Evolutionary conservation across 2,888 invertebrate species (phyloP), one percentile per base, ranked within the genome.

Genomic region (Trisateles emortualis): DNA sequence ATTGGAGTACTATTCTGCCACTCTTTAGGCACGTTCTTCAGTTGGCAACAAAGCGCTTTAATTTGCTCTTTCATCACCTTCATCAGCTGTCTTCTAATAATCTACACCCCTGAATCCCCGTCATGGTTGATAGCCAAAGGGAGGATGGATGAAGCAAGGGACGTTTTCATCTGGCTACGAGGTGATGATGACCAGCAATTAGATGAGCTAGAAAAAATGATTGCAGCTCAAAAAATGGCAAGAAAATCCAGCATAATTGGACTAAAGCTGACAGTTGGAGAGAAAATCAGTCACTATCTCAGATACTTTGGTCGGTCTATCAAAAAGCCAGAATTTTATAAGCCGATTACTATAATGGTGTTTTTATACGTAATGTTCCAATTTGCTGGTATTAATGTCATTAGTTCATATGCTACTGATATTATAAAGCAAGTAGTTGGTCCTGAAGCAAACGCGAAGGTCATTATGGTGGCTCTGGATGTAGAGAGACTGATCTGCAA

Each of bases 311-410:
- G 63, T 6, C 66, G 68, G 2, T 87, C 89, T 0, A 71, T 86
- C 0, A 82, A 76, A 30, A 91, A 90, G 30, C 93, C 93, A 0
- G 93, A 93, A 68, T 95, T 95, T 73, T 87, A 93, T 51, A 94
- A 94, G 68, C 95, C 95, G 0, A 88, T 95, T 3, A 76, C 87
- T 0, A 94, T 95, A 39, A 93, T 96, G 84, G 90, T 94, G 49
- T 87, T 94, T 0, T 86, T 96, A 46, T 96, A 96, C 64, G 92
- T 94, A 0, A 94, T 94, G 74, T 95, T 95, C 68, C 96, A 96
- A 75, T 94, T 96, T 54, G 94, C 95, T 17, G 96, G 96, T 0
- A 94, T 95, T 6, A 96, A 95, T 66, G 95, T 95, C 0, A 93
- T 96, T 14, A 94, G 94, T 41, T 96, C 95, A 0, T 96, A 96